Base-by-base conservation (phyloP, 2,888 invertebrate species). In the Baronia brevicornis region DNA sequence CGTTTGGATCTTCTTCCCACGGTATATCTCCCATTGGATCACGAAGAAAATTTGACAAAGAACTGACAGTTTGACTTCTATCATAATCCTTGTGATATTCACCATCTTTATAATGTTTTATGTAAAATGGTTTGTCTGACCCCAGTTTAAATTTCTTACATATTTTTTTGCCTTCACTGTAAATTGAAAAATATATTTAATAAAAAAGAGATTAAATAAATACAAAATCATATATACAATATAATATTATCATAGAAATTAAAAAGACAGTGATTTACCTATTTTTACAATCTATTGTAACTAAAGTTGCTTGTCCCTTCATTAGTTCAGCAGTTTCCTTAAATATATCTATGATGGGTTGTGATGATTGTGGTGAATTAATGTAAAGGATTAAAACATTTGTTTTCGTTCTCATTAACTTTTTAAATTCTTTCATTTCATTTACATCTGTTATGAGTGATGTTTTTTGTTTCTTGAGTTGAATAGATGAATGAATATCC, bases 41-140 rank as follows among this genome's bases (percentile, higher is more conserved):
- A 43, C 91, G 77, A 79, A 96, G 88, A 59, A 96, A 96, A 60
- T 91, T 94, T 0, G 91, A 87, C 86, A 96, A 89, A 0, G 95
- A 92, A 56, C 85, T 86, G 0, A 90, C 85, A 2, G 89, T 88
- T 46, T 89, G 84, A 58, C 90, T 89, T 36, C 96, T 86, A 54
- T 95, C 95, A 71, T 95, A 96, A 46, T 94, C 93, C 71, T 93
- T 95, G 66, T 96, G 90, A 51, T 89, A 95, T 35, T 95, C 94
- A 2, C 96, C 95, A 82, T 95, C 93, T 79, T 94, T 93, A 57
- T 92, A 96, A 73, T 96, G 96, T 55, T 93, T 94, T 8, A 96
- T 65, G 13, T 86, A 60, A 46, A 88, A 87, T 0, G 90, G 82
- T 25, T 87, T 86, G 0, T 89, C 86, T 2, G 68, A 45, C 9